Evolutionary conservation across 2,113 vertebrate genomes (phyloP), one percentile per base, ranked within the genome.

Genomic region (Trogon melanurus): DNA sequence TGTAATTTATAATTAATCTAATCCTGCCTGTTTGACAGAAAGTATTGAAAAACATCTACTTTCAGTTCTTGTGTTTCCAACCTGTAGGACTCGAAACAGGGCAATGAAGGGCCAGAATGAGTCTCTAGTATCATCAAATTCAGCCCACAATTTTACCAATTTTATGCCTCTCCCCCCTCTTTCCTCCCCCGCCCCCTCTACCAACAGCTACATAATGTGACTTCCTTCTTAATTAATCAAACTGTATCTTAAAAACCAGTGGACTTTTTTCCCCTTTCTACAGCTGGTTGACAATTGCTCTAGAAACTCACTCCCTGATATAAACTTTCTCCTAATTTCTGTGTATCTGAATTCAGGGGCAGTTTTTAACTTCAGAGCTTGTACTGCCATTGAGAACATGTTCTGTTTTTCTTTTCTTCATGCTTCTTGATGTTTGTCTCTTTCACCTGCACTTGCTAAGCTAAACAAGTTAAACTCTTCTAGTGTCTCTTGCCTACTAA

Each of bases 131-230:
- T 67, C 48, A 36, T 64, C 21, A 82, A 48, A 81, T 78, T 15
- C 30, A 62, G 36, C 11, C 22, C 26, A 27, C 41, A 41, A 41
- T 41, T 41, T 41, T 41, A 41, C 13, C 16, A 20, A 26, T 67
- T 81, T 89, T 45, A 57, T 41, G 13, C 26, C 7, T 18, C 3
- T 4, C 5, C 1, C 13, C 8, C 4, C 5, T 11, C 4, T 12
- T 5, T 7, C 19, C 9, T 41, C 41, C 41, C 41, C 41, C 41
- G 41, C 41, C 41, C 41, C 41, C 41, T 41, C 41, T 41, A 8
- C 23, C 17, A 32, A 60, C 32, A 85, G 10, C 22, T 79, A 29
- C 21, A 20, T 61, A 26, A 32, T 50, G 15, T 32, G 48, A 32
- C 47, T 3, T 2, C 5, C 4, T 47, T 65, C 27, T 60, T 61